Evolutionary conservation across 1,140 invertebrate species (phyloP).

Genomic region (Vanessa atalanta): DNA sequence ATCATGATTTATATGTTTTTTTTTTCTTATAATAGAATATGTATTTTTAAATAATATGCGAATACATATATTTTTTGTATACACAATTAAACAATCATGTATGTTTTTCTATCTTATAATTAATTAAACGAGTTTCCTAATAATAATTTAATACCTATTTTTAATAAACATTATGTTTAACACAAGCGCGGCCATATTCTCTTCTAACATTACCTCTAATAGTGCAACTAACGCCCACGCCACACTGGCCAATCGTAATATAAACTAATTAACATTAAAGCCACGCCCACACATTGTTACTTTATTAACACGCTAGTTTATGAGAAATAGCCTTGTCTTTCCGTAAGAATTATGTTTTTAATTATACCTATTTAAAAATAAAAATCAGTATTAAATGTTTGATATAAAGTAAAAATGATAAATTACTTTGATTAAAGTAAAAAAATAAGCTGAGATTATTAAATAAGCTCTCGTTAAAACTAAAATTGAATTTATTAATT

Average conservation of each 20-base stretch:
- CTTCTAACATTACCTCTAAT: not conserved
- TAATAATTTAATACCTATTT: too few species aligned
- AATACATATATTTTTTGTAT: too few species aligned
- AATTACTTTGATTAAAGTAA: not conserved
- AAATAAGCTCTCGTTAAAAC: too few species aligned
- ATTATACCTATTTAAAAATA: not conserved
- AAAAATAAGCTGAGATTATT: not conserved
- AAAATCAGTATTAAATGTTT: not conserved
- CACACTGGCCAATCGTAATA: conserved; percentile 15
- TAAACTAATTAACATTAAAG: conserved; percentile 17
- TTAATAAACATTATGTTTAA: not conserved
- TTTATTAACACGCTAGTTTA: conserved; percentile 20
- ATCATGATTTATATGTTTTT: too few species aligned
- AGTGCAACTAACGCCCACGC: conserved; percentile 11
- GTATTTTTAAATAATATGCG: too few species aligned
- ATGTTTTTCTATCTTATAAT: too few species aligned
- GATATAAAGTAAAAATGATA: not conserved
- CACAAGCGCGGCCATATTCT: conserved; percentile 13
- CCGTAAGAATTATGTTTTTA: not conserved
- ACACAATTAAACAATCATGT: too few species aligned
- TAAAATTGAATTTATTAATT: too few species aligned
- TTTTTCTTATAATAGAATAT: too few species aligned
- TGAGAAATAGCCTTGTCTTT: not conserved
- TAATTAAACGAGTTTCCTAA: too few species aligned
- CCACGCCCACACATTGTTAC: conserved; percentile 20